phyloP scores from a whole-genome alignment of 2,113 vertebrate species.

The Cyprinus carpio region DNA sequence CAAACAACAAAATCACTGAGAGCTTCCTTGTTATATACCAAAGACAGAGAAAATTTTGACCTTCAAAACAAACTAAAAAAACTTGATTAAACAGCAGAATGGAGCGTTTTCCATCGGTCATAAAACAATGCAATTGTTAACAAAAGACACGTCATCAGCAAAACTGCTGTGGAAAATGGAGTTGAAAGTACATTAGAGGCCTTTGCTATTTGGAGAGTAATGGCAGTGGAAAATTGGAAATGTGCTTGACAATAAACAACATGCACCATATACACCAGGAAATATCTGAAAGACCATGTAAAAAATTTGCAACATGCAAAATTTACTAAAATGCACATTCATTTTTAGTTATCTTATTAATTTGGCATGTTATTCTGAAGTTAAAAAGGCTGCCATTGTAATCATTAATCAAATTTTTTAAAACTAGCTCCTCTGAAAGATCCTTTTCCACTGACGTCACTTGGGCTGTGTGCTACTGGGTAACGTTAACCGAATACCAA shows the following conservation, averaged over 20 bases:
- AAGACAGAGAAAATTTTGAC: background rate
- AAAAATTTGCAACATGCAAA: background rate
- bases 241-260: background rate
- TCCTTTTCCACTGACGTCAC: slow-evolving; percentile 5
- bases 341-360: background rate
- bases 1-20: slow-evolving; percentile 6
- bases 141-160: slow-evolving; percentile 13
- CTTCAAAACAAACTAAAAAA: background rate
- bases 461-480: background rate
- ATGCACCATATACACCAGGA: background rate
- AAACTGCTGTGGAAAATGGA: slow-evolving; percentile 5
- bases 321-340: background rate
- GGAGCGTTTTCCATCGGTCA: background rate
- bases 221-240: background rate
- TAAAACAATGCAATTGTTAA: slow-evolving; percentile 31
- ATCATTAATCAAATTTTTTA: background rate
- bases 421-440: background rate
- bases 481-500: background rate
- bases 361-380: background rate
- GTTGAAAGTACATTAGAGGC: background rate
- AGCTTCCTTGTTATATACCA: background rate
- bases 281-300: background rate
- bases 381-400: background rate
- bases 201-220: background rate
- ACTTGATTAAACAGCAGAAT: background rate